These are phyloP conservation scores for Seira sanloemensis DNA, from an alignment of 2,888 invertebrate genomes.

Conservation along the genomic window DNA sequence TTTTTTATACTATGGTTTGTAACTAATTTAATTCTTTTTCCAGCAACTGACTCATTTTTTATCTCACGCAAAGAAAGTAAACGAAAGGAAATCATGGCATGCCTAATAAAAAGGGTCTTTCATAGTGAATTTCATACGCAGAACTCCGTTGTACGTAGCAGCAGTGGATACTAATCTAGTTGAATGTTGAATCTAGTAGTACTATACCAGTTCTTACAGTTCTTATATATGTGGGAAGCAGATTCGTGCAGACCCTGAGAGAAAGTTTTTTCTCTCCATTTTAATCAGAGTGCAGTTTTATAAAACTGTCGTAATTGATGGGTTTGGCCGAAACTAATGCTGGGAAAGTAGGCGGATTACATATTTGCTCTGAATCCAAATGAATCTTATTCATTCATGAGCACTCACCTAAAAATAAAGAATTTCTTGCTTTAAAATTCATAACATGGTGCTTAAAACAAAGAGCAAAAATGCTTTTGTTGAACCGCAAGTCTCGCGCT, in stretches of 20 bases:
- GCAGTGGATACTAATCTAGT: no score
- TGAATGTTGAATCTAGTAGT: no score
- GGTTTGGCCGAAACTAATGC: slow-evolving; percentile 39
- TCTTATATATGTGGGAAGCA: no score
- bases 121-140: background rate
- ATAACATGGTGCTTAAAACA: no score
- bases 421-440: no score
- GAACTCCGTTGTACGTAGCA: no score
- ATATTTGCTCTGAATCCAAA: slow-evolving; percentile 10
- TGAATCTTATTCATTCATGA: background rate
- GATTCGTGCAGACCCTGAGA: slow-evolving; percentile 10
- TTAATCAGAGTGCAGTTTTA: slow-evolving; percentile 60
- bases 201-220: no score
- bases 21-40: slow-evolving; percentile 49
- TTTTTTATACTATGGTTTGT: slow-evolving; percentile 43
- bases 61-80: slow-evolving; percentile 42
- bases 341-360: slow-evolving; percentile 11
- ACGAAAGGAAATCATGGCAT: slow-evolving; percentile 37
- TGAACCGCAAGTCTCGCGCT: no score
- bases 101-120: slow-evolving; percentile 31
- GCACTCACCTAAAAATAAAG: no score
- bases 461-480: no score
- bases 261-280: slow-evolving; percentile 45
- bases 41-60: slow-evolving; percentile 36
- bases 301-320: slow-evolving; percentile 59